phyloP scores from a whole-genome alignment of 2,888 invertebrate species.

The Hirtodrosophila trivittata region DNA sequence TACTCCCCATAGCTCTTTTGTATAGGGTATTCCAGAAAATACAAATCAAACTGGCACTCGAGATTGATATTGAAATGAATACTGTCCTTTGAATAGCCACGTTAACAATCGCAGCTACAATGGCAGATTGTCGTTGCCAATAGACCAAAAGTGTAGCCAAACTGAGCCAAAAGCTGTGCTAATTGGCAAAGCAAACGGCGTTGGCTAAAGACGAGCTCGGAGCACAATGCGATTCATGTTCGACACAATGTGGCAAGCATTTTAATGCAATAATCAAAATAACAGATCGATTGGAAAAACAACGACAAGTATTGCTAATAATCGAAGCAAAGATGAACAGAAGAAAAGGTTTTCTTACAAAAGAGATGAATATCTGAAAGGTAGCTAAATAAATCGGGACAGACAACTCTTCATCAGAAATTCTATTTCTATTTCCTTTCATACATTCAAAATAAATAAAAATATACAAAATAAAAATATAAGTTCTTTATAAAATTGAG shows the following conservation, averaged over 20 bases:
- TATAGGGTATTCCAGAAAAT: constrained; percentile 19
- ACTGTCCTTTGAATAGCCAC: constrained; percentile 11
- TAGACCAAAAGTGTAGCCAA: constrained; percentile 29
- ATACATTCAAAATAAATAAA: too few relatives aligned
- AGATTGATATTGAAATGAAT: constrained; percentile 33
- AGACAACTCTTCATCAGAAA: too few relatives aligned
- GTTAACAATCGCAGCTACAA: constrained; percentile 50
- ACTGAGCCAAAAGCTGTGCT: constrained; percentile 45
- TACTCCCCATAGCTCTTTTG: too few relatives aligned
- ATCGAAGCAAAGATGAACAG: too few relatives aligned
- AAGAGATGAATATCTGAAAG: too few relatives aligned
- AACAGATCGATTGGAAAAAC: constrained; percentile 11
- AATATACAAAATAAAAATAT: too few relatives aligned
- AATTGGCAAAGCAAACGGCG: constrained; percentile 56
- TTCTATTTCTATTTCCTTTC: too few relatives aligned
- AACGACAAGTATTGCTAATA: too few relatives aligned
- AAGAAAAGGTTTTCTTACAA: too few relatives aligned
- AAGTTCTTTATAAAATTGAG: too few relatives aligned
- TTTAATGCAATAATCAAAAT: constrained; percentile 52
- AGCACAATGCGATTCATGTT: constrained; percentile 24
- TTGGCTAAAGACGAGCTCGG: too few relatives aligned
- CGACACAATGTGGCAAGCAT: constrained; percentile 69
- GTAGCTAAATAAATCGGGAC: too few relatives aligned
- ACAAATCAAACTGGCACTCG: constrained; percentile 4
- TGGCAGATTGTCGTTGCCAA: constrained; percentile 50